Evolutionary conservation across 2,113 vertebrate species (phyloP).

Genomic region (Parotia lawesii): DNA sequence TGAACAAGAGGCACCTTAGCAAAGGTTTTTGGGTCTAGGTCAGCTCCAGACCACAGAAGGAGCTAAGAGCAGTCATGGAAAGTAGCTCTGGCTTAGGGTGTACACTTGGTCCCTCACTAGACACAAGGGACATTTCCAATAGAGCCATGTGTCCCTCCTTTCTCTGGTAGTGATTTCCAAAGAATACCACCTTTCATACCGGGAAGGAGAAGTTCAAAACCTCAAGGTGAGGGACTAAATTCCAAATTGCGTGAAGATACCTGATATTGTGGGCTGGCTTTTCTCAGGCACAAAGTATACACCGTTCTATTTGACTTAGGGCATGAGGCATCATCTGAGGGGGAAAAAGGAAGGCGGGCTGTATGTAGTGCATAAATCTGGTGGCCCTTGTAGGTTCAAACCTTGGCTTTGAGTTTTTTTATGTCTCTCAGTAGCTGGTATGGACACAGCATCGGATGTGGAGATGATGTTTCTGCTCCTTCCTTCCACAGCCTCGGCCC

Average conservation of each 20-base stretch:
- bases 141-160: not conserved
- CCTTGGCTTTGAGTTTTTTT: not conserved
- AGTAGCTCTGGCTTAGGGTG: not conserved
- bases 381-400: not conserved
- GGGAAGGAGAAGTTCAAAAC: not conserved
- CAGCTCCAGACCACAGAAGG: not conserved
- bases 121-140: not conserved
- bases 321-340: not conserved
- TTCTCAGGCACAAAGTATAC: not conserved
- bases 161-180: not conserved
- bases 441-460: fast-evolving
- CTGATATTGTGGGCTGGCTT: not conserved
- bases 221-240: not conserved
- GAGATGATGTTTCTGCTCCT: not conserved
- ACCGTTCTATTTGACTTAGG: not conserved
- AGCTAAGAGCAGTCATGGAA: not conserved
- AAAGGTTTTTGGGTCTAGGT: not conserved
- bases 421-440: not conserved
- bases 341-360: not conserved
- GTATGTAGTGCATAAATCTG: not conserved
- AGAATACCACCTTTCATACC: not conserved
- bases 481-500: not conserved
- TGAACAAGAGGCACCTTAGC: not conserved
- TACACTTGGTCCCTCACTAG: not conserved
- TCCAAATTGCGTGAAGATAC: not conserved